phyloP scores from a whole-genome alignment of 2,113 vertebrate genomes.

The Cettia cetti region DNA sequence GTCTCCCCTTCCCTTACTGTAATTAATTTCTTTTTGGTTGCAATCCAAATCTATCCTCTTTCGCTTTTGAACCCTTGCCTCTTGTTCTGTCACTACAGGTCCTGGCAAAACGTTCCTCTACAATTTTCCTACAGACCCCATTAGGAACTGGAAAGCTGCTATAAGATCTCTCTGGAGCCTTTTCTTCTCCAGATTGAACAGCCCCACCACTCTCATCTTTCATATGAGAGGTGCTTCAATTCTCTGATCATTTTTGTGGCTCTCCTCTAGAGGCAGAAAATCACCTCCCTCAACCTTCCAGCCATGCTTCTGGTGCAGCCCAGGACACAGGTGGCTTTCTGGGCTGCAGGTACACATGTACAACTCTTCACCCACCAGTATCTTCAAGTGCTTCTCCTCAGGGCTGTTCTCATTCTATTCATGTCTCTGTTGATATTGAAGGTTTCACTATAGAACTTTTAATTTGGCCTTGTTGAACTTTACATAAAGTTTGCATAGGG shows the following conservation, averaged over 20 bases:
- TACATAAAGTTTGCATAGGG: fast-evolving
- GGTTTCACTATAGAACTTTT: neutral
- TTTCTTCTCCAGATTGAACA: neutral
- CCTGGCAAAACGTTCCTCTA: neutral
- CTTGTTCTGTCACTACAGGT: neutral
- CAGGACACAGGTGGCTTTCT: neutral
- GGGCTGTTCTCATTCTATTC: neutral
- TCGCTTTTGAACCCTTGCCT: neutral
- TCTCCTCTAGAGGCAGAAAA: neutral
- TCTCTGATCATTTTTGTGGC: neutral
- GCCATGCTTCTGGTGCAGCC: fast-evolving
- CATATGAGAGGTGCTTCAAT: neutral
- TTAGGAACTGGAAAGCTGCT: neutral
- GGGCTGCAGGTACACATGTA: neutral
- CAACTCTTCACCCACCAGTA: neutral
- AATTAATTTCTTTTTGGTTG: neutral
- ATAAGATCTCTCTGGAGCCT: neutral
- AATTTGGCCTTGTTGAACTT: neutral
- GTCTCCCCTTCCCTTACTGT: neutral
- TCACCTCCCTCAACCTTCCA: fast-evolving
- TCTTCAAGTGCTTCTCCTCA: neutral
- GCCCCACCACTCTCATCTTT: neutral
- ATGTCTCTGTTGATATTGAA: neutral
- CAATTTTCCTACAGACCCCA: neutral
- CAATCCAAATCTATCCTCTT: neutral